Evolutionary conservation across 2,113 vertebrate genomes (phyloP).

Genomic region (Peromyscus leucopus): DNA sequence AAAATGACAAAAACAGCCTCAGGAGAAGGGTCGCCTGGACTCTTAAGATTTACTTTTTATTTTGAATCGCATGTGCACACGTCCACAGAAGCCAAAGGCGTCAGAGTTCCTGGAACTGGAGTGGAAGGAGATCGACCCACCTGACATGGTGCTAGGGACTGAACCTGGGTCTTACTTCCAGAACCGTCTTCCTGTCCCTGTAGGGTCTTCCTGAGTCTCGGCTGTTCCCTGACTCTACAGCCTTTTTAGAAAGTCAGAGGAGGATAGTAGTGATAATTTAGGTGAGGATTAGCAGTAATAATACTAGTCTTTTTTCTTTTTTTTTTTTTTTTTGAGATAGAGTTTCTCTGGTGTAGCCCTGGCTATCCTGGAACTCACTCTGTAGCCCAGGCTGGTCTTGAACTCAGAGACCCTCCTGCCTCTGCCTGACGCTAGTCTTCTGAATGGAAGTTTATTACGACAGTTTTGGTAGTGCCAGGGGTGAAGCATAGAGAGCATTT

Average conservation of each 20-base stretch:
- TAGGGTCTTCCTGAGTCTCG: background rate
- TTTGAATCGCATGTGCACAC: background rate
- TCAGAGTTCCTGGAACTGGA: background rate
- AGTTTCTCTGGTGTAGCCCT: background rate
- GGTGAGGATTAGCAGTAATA: background rate
- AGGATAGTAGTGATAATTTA: background rate
- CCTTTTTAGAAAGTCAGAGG: background rate
- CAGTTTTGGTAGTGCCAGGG: background rate
- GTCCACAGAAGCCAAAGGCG: background rate
- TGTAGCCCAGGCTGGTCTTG: background rate
- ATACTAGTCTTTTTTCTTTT: background rate
- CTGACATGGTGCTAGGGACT: no score
- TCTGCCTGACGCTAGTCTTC: background rate
- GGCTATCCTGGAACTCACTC: background rate
- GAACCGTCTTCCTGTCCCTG: background rate
- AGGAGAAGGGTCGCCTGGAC: background rate
- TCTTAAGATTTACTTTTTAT: background rate
- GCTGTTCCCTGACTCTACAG: constrained; percentile 17
- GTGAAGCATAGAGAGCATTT: no score
- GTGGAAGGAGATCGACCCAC: background rate
- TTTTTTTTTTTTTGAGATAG: background rate
- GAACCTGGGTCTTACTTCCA: background rate
- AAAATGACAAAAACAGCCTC: background rate
- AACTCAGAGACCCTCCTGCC: background rate
- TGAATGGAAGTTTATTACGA: background rate